These are phyloP conservation scores for Petrophora chlorosata DNA, from an alignment of 2,888 invertebrate species.

Conservation along the genomic window DNA sequence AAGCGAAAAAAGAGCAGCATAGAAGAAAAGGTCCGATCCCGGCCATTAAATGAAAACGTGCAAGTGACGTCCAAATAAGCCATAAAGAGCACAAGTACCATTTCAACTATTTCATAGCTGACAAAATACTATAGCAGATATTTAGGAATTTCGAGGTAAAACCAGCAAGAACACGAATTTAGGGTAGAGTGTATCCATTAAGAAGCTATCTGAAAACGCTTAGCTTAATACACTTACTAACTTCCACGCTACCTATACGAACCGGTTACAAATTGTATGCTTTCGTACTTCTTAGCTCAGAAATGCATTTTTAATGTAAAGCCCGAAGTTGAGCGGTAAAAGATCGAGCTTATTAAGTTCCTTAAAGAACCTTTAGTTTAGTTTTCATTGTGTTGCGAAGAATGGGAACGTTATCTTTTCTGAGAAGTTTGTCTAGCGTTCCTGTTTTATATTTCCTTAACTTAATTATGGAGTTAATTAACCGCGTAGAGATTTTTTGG, in stretches of 20 bases:
- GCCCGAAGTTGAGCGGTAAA: neutral
- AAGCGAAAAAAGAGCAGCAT: slow-evolving; percentile 48
- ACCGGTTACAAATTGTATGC: slow-evolving; percentile 2
- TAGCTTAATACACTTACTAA: slow-evolving; percentile 25
- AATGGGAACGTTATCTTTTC: slow-evolving; percentile 4
- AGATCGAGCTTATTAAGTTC: slow-evolving; percentile 4
- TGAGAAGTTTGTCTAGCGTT: neutral
- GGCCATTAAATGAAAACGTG: slow-evolving; percentile 34
- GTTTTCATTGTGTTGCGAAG: slow-evolving; percentile 1
- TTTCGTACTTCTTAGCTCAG: neutral
- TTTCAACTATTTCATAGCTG: slow-evolving; percentile 4
- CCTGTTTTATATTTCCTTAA: too few species aligned
- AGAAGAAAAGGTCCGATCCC: slow-evolving; percentile 46
- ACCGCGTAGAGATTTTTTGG: too few species aligned
- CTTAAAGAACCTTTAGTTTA: neutral
- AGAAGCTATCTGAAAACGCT: slow-evolving; percentile 35
- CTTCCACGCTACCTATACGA: slow-evolving; percentile 8
- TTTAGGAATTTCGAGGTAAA: slow-evolving; percentile 1
- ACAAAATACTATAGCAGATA: neutral
- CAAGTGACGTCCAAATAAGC: slow-evolving; percentile 25
- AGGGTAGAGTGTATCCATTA: slow-evolving; percentile 25
- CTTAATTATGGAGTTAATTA: too few species aligned
- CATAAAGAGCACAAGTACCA: slow-evolving; percentile 17
- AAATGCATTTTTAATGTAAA: slow-evolving; percentile 12
- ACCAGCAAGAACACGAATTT: slow-evolving; percentile 1